Evolutionary conservation across 1,140 invertebrate species (phyloP).

Genomic region (Pteromalus puparum): DNA sequence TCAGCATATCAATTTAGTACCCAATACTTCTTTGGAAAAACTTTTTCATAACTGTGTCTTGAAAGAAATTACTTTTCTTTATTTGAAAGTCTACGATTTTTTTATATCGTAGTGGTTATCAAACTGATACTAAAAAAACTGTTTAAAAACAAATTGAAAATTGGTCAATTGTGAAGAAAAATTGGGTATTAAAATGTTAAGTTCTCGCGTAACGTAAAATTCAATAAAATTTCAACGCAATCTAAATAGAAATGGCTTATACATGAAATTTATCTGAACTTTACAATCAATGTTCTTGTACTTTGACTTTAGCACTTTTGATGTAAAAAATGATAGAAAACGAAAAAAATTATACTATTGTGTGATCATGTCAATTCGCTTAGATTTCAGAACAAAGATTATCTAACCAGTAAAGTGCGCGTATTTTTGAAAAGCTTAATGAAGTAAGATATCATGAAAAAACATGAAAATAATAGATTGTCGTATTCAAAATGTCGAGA

Average conservation of each 20-base stretch:
- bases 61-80: too few species aligned
- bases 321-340: neutral
- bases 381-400: constrained; percentile 34
- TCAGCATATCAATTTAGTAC: neutral
- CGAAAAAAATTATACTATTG: constrained; percentile 38
- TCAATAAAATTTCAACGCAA: constrained; percentile 15
- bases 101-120: neutral
- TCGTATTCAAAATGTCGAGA: constrained; percentile 19
- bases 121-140: neutral
- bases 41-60: too few species aligned
- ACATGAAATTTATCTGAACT: constrained; percentile 37
- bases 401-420: constrained; percentile 32
- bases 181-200: neutral
- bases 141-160: neutral
- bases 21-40: neutral
- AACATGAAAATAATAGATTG: constrained; percentile 8
- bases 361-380: constrained; percentile 47
- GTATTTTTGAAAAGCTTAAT: constrained; percentile 45
- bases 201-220: neutral
- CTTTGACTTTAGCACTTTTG: constrained; percentile 25
- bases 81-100: too few species aligned
- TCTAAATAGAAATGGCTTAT: neutral
- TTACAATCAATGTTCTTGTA: constrained; percentile 42
- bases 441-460: neutral
- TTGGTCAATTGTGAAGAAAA: neutral